Evolutionary conservation across 2,888 invertebrate genomes (phyloP).

Genomic region (Drosophila affinis): DNA sequence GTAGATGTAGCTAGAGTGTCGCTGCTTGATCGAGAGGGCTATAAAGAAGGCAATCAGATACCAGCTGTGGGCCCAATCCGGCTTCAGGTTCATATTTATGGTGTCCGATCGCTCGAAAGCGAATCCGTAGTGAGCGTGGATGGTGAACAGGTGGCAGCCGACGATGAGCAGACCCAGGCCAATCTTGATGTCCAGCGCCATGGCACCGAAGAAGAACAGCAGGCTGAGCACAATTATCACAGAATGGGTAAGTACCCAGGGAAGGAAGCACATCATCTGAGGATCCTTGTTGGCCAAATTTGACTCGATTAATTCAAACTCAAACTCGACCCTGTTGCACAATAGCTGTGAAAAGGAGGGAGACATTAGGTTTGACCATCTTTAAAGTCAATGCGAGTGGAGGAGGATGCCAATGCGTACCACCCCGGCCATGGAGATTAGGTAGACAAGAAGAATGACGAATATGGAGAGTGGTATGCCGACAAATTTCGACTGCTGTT

Average conservation of each 20-base stretch:
- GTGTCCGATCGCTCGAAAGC: conserved; percentile 65
- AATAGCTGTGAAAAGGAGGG: conserved; percentile 22
- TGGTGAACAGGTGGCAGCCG: conserved; percentile 85
- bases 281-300: conserved; percentile 10
- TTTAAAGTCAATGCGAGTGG: not conserved
- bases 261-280: conserved; percentile 67
- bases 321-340: conserved; percentile 40
- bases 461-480: conserved; percentile 80
- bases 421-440: conserved; percentile 70
- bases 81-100: conserved; percentile 88
- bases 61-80: conserved; percentile 87
- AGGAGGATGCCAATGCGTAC: conserved; percentile 19
- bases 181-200: conserved; percentile 92
- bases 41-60: conserved; percentile 87
- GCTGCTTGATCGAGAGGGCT: conserved; percentile 91
- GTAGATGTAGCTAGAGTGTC: conserved; percentile 94
- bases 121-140: conserved; percentile 84
- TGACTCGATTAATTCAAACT: conserved; percentile 6
- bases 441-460: conserved; percentile 87
- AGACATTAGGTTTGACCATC: not conserved
- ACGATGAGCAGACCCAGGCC: conserved; percentile 87
- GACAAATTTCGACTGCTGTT: conserved; percentile 8
- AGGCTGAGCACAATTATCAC: conserved; percentile 85
- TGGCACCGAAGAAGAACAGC: conserved; percentile 91
- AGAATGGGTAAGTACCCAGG: conserved; percentile 84